Evolutionary conservation across 2,797 vertebrate species (phyloP).

Genomic region (Cossypha caffra): DNA sequence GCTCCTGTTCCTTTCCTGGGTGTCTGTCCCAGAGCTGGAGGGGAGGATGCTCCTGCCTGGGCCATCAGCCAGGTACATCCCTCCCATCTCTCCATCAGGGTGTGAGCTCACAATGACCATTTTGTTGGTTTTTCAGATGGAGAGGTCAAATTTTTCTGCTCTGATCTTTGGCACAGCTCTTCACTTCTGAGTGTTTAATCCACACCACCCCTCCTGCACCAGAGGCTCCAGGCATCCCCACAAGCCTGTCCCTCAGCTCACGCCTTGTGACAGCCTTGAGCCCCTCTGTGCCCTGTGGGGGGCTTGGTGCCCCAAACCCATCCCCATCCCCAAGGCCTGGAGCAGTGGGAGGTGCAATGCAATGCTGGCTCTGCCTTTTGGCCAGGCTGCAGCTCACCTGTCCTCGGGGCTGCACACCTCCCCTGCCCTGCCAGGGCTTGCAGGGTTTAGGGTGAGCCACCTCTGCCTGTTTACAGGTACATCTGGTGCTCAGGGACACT

Average conservation of each 20-base stretch:
- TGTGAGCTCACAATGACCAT: background rate
- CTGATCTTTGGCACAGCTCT: background rate
- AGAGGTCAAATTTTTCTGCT: background rate
- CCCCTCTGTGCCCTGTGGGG: background rate
- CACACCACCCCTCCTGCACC: background rate
- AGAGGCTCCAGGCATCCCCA: background rate
- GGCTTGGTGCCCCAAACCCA: background rate
- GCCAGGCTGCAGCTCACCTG: background rate
- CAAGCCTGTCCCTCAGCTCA: background rate
- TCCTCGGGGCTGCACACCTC: rapidly evolving
- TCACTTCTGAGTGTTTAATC: background rate
- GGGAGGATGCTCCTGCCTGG: background rate
- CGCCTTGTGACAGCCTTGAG: background rate
- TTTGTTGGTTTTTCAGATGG: background rate
- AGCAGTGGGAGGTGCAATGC: background rate
- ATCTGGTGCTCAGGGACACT: background rate
- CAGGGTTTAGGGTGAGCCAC: background rate
- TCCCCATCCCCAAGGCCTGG: background rate
- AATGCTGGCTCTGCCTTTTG: background rate
- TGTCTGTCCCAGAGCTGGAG: background rate
- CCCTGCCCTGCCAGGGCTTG: background rate
- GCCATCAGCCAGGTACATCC: background rate
- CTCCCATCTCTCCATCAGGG: background rate
- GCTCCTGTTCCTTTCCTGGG: background rate
- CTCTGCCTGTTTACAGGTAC: background rate